Percentiles rank a stretch among this genome's conserved stretches.
Conservation (phyloP, 2,797 vertebrate species). For the Muraenolepis orangiensis region DNA sequence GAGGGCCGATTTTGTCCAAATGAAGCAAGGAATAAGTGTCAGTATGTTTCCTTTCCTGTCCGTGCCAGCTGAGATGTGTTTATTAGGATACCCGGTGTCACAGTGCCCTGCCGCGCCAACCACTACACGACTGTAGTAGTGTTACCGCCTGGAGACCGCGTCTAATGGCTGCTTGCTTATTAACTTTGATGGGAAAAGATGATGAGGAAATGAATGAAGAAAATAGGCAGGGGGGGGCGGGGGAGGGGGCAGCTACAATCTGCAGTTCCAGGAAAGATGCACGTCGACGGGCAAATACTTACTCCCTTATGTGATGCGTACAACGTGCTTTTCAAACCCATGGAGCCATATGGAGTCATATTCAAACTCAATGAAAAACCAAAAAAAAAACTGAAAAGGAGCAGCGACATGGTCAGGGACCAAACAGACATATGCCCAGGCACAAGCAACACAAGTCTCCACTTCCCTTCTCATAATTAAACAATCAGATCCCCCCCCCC, state of each 20-base stretch:
- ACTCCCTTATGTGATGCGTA: not conserved
- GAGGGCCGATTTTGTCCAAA: not conserved
- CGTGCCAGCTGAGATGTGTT: not conserved
- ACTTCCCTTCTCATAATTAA: slow-evolving; percentile 35
- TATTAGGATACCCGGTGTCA: not conserved
- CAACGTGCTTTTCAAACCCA: too few relatives aligned
- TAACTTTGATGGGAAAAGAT: not conserved
- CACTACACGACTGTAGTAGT: not conserved
- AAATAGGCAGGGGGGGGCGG: not conserved
- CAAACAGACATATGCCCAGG: slow-evolving; percentile 14
- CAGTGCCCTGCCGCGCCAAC: not conserved
- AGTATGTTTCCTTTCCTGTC: not conserved
- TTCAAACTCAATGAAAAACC: not conserved
- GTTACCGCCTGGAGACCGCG: not conserved
- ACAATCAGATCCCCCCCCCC: slow-evolving; percentile 41
- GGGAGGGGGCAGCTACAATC: not conserved
- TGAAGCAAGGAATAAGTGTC: not conserved
- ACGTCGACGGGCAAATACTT: not conserved
- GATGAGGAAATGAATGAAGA: not conserved
- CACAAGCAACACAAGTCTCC: slow-evolving; percentile 9
- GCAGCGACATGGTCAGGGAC: not conserved
- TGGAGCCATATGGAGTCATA: too few relatives aligned
- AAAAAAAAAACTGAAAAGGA: not conserved
- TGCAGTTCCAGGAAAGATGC: not conserved
- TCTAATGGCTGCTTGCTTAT: not conserved